Conservation (phyloP, 2,888 invertebrate genomes). For the Melanotus villosus region DNA sequence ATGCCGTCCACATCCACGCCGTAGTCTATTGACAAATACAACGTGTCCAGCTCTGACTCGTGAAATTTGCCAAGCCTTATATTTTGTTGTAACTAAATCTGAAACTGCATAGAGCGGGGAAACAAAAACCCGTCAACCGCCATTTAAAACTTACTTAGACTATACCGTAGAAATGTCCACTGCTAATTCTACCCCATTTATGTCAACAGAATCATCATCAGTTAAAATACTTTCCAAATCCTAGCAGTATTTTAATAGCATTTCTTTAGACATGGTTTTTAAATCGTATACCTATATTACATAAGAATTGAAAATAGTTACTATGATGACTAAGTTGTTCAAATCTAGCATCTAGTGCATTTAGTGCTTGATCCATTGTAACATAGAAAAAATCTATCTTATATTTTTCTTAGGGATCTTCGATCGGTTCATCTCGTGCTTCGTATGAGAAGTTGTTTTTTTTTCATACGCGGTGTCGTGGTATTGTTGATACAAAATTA, state of each 20-base stretch:
- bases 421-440: slow-evolving; percentile 48
- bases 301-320: slow-evolving; percentile 49
- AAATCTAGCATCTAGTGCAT: slow-evolving; percentile 48
- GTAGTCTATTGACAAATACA: no score
- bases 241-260: slow-evolving; percentile 38
- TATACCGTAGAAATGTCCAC: slow-evolving; percentile 39
- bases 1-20: no score
- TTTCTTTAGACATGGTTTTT: slow-evolving; percentile 41
- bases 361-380: slow-evolving; percentile 44
- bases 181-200: slow-evolving; percentile 40
- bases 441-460: slow-evolving; percentile 45
- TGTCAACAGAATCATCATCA: slow-evolving; percentile 31
- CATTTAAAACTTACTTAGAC: no score
- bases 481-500: slow-evolving; percentile 44
- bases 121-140: no score
- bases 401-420: slow-evolving; percentile 50
- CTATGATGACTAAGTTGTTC: slow-evolving; percentile 45
- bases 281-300: slow-evolving; percentile 45
- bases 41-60: no score
- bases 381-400: slow-evolving; percentile 36
- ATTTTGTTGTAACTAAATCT: no score
- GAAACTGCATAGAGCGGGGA: no score
- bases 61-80: no score
- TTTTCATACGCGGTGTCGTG: slow-evolving; percentile 44
- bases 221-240: slow-evolving; percentile 15